phyloP scores from a whole-genome alignment of 1,140 invertebrate genomes.

The Diprion similis region DNA sequence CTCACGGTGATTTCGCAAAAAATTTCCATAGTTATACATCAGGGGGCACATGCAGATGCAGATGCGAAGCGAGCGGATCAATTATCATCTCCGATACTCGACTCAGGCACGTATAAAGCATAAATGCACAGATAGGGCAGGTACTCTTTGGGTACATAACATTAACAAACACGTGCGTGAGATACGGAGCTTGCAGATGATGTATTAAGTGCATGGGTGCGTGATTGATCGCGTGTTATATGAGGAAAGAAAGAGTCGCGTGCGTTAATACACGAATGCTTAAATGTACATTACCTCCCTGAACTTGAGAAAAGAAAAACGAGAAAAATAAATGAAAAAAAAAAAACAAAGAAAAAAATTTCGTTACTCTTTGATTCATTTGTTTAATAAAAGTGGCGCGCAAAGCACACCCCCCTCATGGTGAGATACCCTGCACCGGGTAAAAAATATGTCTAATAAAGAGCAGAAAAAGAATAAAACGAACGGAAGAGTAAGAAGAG shows the following conservation, averaged over 20 bases:
- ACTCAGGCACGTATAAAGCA: too few relatives aligned
- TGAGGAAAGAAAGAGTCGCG: background rate
- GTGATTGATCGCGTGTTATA: background rate
- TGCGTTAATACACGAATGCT: conserved; percentile 6
- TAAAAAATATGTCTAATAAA: background rate
- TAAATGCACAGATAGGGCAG: too few relatives aligned
- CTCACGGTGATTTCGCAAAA: background rate
- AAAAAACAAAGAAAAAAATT: background rate
- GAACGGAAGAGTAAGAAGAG: background rate
- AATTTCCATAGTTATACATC: conserved; percentile 1
- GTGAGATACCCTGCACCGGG: background rate
- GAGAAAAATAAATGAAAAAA: background rate
- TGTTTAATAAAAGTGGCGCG: conserved; percentile 1
- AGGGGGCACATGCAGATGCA: background rate
- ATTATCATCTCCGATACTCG: too few relatives aligned
- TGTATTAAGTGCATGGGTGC: background rate
- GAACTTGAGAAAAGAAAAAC: background rate
- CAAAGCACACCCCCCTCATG: background rate
- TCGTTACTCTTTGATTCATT: conserved; percentile 16
- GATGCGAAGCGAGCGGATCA: background rate
- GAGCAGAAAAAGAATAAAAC: background rate
- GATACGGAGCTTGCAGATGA: background rate
- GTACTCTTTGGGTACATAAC: too few relatives aligned
- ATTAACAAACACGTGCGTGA: background rate
- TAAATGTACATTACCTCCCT: conserved; percentile 15